Evolutionary conservation across 2,113 vertebrate species (phyloP), one percentile per base, ranked within the genome.

Genomic region (Ciconia maguari): DNA sequence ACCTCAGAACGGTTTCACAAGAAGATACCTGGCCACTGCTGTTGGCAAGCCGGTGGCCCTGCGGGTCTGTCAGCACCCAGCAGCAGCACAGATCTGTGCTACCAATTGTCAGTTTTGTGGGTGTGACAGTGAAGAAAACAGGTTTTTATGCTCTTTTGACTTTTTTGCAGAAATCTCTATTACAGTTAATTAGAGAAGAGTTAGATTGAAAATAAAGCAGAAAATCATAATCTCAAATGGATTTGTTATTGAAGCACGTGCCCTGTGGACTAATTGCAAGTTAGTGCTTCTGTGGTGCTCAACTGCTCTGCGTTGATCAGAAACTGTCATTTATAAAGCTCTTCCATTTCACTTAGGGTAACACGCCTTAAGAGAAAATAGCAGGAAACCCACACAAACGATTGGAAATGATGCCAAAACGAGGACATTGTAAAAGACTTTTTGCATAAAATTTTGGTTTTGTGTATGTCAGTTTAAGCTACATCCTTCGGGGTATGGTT

Each of bases 61-160:
- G 66, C 11, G 4, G 68, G 11, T 57, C 77, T 22, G 19, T 29
- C 52, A 41, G 48, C 36, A 2, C 58, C 18, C 22, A 6, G 79
- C 52, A 29, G 9, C 4, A 14, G 26, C 49, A 11, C 49, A 55
- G 29, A 10, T 30, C 57, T 29, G 30, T 20, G 54, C 54, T 21
- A 7, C 83, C 0, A 0, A 16, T 9, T 6, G 11, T 26, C 16
- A 3, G 5, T 32, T 34, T 20, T 46, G 22, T 20, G 79, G 19
- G 2, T 30, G 52, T 64, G 64, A 65, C 7, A 57, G 11, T 1
- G 8, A 52, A 51, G 22, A 42, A 74, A 62, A 22, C 1, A 32
- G 61, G 19, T 2, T 14, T 90, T 83, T 54, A 10, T 25, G 17
- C 52, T n/a, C 36, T 41, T 81, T 74, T 64, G 44, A 16, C 3